phyloP scores from a whole-genome alignment of 1,140 invertebrate genomes.

The Atta texana region DNA sequence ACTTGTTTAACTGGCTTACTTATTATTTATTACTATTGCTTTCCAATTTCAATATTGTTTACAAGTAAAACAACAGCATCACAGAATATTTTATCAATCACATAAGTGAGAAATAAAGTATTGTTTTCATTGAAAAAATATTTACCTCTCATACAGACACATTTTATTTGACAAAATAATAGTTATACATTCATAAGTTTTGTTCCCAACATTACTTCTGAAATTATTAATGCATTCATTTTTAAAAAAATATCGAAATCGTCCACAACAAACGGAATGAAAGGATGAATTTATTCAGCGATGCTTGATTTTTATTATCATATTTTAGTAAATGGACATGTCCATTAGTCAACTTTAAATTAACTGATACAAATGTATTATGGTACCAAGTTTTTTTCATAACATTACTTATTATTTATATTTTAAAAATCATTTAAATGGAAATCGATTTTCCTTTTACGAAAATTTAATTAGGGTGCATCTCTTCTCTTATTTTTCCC shows the following conservation, averaged over 20 bases:
- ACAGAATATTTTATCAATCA: conserved; percentile 8
- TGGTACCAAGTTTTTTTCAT: background rate
- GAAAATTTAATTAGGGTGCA: background rate
- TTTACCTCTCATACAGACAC: background rate
- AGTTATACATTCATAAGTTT: conserved; percentile 18
- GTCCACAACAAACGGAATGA: background rate
- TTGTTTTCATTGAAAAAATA: conserved; percentile 48
- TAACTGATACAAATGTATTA: conserved; percentile 7
- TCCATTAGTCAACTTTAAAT: background rate
- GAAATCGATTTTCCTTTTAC: background rate
- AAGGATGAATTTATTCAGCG: background rate
- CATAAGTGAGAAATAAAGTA: conserved; percentile 21
- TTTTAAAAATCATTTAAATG: background rate
- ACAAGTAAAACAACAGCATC: background rate
- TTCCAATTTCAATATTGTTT: conserved; percentile 6
- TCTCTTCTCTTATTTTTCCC: background rate
- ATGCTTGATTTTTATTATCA: background rate
- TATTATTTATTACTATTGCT: conserved; percentile 27
- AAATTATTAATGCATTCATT: conserved; percentile 17
- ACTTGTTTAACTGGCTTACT: conserved; percentile 26
- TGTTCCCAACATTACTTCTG: conserved; percentile 16
- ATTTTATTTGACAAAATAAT: conserved; percentile 32
- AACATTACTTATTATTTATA: background rate
- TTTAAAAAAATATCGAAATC: conserved; percentile 14
- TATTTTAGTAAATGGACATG: background rate